These are phyloP conservation scores for Bombylius discolor DNA, from an alignment of 2,888 invertebrate genomes.

Conservation along the genomic window DNA sequence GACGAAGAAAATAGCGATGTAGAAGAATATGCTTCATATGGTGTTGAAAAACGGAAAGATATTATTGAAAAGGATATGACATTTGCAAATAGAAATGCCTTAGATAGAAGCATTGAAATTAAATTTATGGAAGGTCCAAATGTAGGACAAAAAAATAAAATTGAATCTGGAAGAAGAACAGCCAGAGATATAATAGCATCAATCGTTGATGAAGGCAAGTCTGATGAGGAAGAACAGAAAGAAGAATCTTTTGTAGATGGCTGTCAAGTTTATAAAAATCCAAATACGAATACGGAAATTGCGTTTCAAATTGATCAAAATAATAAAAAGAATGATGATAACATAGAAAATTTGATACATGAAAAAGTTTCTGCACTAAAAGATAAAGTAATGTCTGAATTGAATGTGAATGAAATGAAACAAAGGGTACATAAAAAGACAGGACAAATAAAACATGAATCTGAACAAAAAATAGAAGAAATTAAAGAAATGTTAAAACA, in stretches of 20 bases:
- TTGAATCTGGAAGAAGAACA: conserved; percentile 4
- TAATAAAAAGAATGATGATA: background rate
- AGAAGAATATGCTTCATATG: background rate
- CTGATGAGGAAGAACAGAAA: conserved; percentile 15
- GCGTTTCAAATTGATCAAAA: conserved; percentile 2
- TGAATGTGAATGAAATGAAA: conserved; percentile 10
- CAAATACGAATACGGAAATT: conserved; percentile 24
- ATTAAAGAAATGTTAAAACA: too few relatives aligned
- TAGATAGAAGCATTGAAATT: background rate
- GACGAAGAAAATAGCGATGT: conserved; percentile 19
- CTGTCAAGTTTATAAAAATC: conserved; percentile 35
- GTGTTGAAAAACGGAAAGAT: too few relatives aligned
- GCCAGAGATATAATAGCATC: conserved; percentile 6
- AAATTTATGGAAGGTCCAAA: background rate
- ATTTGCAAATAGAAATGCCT: background rate
- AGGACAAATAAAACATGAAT: too few relatives aligned
- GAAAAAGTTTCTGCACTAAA: conserved; percentile 7
- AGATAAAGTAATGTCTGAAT: conserved; percentile 13
- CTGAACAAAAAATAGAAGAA: too few relatives aligned
- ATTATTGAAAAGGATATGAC: background rate
- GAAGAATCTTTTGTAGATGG: conserved; percentile 27
- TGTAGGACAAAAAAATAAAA: conserved; percentile 3
- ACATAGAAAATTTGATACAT: background rate
- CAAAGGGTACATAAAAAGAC: background rate
- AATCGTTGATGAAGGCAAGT: conserved; percentile 18